phyloP scores from a whole-genome alignment of 2,888 invertebrate genomes.

The Amorpha juglandis region DNA sequence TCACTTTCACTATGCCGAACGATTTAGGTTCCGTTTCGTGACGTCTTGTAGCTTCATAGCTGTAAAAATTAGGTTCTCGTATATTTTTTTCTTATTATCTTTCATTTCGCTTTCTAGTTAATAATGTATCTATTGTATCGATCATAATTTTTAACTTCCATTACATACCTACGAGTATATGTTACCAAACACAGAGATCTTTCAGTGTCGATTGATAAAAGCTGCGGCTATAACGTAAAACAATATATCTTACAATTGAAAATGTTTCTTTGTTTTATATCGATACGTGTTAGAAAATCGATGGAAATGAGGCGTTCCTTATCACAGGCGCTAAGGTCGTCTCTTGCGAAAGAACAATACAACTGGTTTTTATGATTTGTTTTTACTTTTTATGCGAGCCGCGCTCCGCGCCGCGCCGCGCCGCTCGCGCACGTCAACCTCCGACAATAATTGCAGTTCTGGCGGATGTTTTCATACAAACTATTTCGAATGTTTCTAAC shows the following conservation, averaged over 20 bases:
- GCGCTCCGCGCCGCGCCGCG: slow-evolving; percentile 41
- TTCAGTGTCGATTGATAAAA: background rate
- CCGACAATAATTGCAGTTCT: slow-evolving; percentile 43
- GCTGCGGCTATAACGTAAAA: slow-evolving; percentile 30
- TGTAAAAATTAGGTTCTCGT: slow-evolving; percentile 56
- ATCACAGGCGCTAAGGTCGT: slow-evolving; percentile 67
- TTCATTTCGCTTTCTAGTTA: slow-evolving; percentile 65
- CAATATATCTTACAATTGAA: slow-evolving; percentile 51
- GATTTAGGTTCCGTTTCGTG: slow-evolving; percentile 72
- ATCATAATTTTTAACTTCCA: slow-evolving; percentile 7
- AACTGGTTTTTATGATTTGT: slow-evolving; percentile 75
- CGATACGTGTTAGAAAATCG: slow-evolving; percentile 64
- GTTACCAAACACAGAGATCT: background rate
- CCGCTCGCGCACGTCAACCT: slow-evolving; percentile 44
- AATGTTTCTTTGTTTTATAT: slow-evolving; percentile 49
- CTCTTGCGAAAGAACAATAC: slow-evolving; percentile 76
- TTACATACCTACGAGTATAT: too few relatives aligned
- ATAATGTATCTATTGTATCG: slow-evolving; percentile 52
- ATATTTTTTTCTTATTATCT: slow-evolving; percentile 52
- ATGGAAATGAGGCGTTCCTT: slow-evolving; percentile 65
- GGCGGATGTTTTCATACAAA: slow-evolving; percentile 61
- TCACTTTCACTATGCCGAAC: slow-evolving; percentile 74
- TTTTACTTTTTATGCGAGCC: slow-evolving; percentile 66
- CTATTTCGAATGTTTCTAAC: slow-evolving; percentile 33
- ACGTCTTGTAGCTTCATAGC: slow-evolving; percentile 58